Percentiles rank a stretch among this genome's conserved stretches.
These are phyloP conservation scores for Athene noctua DNA, from an alignment of 2,113 vertebrate species.

Conservation along the genomic window DNA sequence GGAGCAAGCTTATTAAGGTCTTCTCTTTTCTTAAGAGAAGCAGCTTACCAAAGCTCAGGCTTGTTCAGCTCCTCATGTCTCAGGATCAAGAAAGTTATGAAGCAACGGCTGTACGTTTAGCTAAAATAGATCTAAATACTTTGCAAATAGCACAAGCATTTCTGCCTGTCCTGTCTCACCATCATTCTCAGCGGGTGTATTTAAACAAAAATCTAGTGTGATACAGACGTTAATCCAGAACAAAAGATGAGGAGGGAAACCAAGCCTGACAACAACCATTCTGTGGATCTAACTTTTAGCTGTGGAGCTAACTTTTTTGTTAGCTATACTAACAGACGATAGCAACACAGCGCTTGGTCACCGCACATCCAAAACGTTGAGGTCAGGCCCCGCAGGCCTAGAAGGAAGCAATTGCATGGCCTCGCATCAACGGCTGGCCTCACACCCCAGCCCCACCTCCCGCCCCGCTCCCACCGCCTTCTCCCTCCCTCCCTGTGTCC, in stretches of 20 bases:
- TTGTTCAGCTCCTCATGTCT: not conserved
- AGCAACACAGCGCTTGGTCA: fast-evolving
- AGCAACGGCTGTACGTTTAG: fast-evolving
- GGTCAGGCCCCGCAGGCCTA: no score
- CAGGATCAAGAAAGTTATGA: fast-evolving
- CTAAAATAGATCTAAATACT: not conserved
- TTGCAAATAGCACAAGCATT: fast-evolving
- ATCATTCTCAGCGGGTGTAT: fast-evolving
- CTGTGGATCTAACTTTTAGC: fast-evolving
- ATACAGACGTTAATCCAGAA: not conserved
- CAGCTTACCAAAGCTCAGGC: not conserved
- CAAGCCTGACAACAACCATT: no score
- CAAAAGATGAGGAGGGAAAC: not conserved
- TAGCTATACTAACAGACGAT: fast-evolving
- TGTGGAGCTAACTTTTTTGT: no score
- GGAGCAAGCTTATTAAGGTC: no score
- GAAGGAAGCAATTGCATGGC: fast-evolving
- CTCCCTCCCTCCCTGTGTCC: no score
- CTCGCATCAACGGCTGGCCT: fast-evolving
- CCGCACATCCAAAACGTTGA: fast-evolving
- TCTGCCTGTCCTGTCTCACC: not conserved
- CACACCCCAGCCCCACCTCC: no score
- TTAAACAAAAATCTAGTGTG: fast-evolving
- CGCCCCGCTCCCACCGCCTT: no score
- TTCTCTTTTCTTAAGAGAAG: not conserved